A percentile compares a stretch with the other conserved stretches of the same genome.
Conservation (phyloP, 2,797 vertebrate species). For the Sebastes goodei region DNA sequence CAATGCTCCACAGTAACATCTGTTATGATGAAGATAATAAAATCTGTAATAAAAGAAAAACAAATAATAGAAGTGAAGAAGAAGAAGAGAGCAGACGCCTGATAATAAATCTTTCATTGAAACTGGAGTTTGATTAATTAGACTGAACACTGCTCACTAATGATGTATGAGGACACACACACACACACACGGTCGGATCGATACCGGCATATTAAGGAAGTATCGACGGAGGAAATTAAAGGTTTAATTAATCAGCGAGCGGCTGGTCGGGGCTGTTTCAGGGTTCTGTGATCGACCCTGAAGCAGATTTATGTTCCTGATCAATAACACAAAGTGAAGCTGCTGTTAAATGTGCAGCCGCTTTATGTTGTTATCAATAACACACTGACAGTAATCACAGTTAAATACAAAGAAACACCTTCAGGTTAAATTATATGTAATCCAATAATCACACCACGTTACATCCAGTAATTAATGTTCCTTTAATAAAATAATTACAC, state of each 20-base stretch:
- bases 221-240: constrained; percentile 49
- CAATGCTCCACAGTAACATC: background rate
- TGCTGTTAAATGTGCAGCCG: background rate
- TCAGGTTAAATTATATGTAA: background rate
- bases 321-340: constrained; percentile 15
- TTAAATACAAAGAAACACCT: background rate
- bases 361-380: constrained; percentile 12
- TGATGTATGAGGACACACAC: constrained; percentile 6
- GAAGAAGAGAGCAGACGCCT: background rate
- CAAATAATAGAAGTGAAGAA: background rate
- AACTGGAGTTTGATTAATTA: constrained; percentile 18
- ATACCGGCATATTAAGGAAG: constrained; percentile 22
- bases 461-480: no score
- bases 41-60: background rate
- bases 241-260: constrained; percentile 36
- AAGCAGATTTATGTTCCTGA: constrained; percentile 9
- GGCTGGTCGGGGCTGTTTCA: background rate
- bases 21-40: background rate
- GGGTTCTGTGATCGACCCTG: background rate
- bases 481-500: no score
- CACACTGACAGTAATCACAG: background rate
- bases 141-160: background rate
- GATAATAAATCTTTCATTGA: background rate
- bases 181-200: constrained; percentile 6
- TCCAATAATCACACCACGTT: no score